Evolutionary conservation across 2,888 invertebrate species (phyloP).

Genomic region (Drosophila meridionalis): DNA sequence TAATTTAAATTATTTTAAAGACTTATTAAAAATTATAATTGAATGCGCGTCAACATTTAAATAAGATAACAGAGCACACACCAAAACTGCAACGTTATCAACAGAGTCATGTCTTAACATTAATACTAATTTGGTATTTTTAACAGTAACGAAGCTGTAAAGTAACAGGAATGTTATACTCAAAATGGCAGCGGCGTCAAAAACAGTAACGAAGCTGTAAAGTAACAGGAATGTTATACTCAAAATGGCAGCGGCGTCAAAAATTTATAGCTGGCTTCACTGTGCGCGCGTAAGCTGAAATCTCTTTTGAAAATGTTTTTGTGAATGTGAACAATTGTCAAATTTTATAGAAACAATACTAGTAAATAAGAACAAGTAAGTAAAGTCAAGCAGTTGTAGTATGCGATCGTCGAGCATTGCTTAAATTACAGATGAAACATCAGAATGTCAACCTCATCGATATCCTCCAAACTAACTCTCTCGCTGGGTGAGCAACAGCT

Average conservation of each 20-base stretch:
- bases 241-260: slow-evolving; percentile 18
- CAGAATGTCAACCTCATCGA: slow-evolving; percentile 32
- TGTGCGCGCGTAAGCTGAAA: slow-evolving; percentile 37
- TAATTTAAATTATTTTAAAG: not conserved
- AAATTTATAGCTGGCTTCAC: slow-evolving; percentile 26
- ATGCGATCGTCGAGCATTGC: not conserved
- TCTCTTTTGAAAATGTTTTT: slow-evolving; percentile 26
- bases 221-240: slow-evolving; percentile 4
- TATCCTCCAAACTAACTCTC: slow-evolving; percentile 9
- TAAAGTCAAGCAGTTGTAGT: too few relatives aligned
- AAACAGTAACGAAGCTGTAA: slow-evolving; percentile 3
- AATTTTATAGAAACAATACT: not conserved
- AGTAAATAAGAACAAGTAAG: not conserved
- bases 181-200: not conserved
- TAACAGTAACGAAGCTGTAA: slow-evolving; percentile 4
- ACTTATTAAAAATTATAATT: not conserved
- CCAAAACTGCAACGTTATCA: not conserved
- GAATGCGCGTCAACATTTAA: not conserved
- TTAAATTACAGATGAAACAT: slow-evolving; percentile 22
- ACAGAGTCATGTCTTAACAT: not conserved
- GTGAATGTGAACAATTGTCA: not conserved
- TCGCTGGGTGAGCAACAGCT: slow-evolving; percentile 61
- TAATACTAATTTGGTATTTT: not conserved
- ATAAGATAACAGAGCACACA: not conserved
- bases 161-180: slow-evolving; percentile 4